Conservation (phyloP, 2,113 vertebrate species). For the Zapus hudsonius region DNA sequence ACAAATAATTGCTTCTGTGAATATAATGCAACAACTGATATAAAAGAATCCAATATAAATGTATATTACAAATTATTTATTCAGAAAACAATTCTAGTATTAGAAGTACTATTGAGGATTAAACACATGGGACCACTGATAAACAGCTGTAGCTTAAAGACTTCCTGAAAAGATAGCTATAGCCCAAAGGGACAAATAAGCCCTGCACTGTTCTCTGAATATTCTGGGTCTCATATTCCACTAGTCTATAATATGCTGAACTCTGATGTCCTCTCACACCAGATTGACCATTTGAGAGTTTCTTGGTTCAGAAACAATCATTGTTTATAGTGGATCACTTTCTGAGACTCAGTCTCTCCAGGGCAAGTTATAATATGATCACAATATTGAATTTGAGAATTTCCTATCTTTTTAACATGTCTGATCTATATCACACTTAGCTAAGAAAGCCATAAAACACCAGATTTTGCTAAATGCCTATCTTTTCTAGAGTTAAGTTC, state of each 20-base stretch:
- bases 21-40: no score
- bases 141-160: not conserved
- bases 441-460: no score
- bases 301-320: not conserved
- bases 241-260: not conserved
- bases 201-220: not conserved
- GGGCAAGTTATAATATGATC: not conserved
- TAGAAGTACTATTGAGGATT: not conserved
- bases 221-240: not conserved
- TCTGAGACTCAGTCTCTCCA: not conserved
- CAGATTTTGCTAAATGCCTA: no score
- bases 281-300: not conserved
- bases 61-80: not conserved
- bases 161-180: not conserved
- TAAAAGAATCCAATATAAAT: no score
- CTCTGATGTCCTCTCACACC: not conserved
- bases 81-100: not conserved
- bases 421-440: not conserved
- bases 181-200: not conserved
- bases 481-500: no score
- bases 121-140: not conserved
- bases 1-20: no score
- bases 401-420: not conserved
- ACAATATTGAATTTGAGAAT: not conserved
- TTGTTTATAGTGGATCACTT: not conserved